Evolutionary conservation across 2,797 vertebrate genomes (phyloP).

Genomic region (Muscicapa striata): DNA sequence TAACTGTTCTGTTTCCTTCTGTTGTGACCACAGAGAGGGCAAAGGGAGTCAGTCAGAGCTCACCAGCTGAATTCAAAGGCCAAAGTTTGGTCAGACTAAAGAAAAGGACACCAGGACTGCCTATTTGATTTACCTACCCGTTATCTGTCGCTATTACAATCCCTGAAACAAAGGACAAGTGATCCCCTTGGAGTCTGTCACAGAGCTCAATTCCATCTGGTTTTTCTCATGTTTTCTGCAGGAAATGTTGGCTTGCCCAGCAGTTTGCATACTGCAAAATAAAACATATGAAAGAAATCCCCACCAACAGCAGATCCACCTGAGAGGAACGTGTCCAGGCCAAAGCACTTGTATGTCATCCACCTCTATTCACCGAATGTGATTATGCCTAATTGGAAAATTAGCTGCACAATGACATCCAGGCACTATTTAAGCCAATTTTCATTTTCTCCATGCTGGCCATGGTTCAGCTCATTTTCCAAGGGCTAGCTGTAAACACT

Average conservation of each 20-base stretch:
- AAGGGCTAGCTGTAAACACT: background rate
- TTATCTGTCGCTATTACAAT: background rate
- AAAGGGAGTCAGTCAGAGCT: background rate
- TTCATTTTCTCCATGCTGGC: background rate
- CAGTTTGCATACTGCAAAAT: background rate
- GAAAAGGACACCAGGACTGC: background rate
- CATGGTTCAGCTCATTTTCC: background rate
- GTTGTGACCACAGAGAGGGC: background rate
- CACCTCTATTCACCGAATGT: background rate
- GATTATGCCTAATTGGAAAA: background rate
- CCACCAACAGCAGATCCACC: background rate
- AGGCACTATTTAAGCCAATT: background rate
- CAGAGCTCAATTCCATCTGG: accelerated
- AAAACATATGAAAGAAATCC: background rate
- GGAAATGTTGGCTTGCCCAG: background rate
- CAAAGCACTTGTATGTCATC: background rate
- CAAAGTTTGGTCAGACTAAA: background rate
- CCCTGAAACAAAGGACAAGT: background rate
- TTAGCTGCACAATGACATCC: background rate
- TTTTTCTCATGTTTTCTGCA: background rate
- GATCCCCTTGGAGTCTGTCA: background rate
- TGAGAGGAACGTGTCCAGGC: background rate
- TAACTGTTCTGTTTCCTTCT: background rate
- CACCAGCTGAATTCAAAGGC: background rate
- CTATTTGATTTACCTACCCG: background rate